Evolutionary conservation across 2,888 invertebrate genomes (phyloP).

Genomic region (Platycnemis pennipes): DNA sequence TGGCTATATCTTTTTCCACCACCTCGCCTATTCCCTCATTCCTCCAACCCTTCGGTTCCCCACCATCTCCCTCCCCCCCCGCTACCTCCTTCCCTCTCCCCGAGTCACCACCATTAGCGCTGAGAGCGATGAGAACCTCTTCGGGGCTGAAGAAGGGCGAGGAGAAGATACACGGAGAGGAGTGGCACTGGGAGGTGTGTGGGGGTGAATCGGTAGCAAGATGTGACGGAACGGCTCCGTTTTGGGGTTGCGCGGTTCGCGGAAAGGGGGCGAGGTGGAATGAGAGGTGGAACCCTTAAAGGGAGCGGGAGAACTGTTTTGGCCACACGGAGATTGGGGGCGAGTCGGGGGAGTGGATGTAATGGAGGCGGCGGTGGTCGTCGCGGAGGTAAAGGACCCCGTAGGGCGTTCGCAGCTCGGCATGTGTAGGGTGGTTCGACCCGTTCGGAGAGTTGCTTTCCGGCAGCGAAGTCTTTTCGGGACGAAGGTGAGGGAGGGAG

Average conservation of each 20-base stretch:
- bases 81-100: neutral
- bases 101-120: conserved; percentile 43
- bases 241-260: neutral
- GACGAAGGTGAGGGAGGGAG: neutral
- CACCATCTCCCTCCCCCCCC: neutral
- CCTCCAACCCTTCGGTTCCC: neutral
- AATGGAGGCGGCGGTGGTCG: neutral
- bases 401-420: too few species aligned
- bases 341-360: neutral
- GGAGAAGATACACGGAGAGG: neutral
- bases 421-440: too few species aligned
- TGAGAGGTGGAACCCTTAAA: neutral
- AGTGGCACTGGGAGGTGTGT: neutral
- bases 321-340: neutral
- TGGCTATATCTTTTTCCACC: neutral
- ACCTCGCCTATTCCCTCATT: neutral
- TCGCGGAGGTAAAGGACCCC: too few species aligned
- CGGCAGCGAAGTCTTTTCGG: too few species aligned
- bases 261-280: neutral
- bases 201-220: neutral
- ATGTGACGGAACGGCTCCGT: neutral
- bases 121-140: conserved; percentile 47
- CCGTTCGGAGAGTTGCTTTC: too few species aligned
- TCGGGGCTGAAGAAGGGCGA: neutral
- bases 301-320: neutral